Conservation (phyloP, 2,888 invertebrate genomes). For the Hartigia nigra region DNA sequence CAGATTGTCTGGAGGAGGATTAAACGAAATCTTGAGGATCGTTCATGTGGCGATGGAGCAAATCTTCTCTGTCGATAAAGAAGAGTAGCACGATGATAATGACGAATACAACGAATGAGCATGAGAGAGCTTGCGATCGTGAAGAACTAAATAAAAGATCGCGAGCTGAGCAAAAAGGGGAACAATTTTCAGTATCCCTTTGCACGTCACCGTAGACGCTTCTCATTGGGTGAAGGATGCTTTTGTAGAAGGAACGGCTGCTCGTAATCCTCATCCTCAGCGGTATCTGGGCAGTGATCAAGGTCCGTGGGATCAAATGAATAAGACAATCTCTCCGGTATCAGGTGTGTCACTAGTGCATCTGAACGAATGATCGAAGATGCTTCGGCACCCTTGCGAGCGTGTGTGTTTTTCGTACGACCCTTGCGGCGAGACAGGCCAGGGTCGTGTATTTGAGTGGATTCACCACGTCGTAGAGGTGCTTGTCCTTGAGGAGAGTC, state of each 20-base stretch:
- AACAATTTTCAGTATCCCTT: neutral
- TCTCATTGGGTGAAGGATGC: neutral
- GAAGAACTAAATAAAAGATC: neutral
- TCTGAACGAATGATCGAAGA: conserved; percentile 50
- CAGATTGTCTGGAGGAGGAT: neutral
- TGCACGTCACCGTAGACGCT: neutral
- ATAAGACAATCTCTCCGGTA: neutral
- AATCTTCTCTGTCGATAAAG: neutral
- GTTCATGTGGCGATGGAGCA: neutral
- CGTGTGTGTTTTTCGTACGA: conserved; percentile 69
- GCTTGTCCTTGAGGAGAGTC: conserved; percentile 73
- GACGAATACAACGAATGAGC: neutral
- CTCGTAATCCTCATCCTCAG: neutral
- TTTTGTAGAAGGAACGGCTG: neutral
- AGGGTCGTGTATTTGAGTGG: conserved; percentile 83
- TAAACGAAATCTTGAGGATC: neutral
- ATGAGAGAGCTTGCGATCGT: neutral
- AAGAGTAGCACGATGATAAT: neutral
- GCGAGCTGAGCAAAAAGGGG: neutral
- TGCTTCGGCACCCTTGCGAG: conserved; percentile 49
- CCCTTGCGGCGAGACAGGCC: conserved; percentile 87
- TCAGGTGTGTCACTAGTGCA: conserved; percentile 44
- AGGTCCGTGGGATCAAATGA: neutral
- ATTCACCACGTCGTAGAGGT: conserved; percentile 76
- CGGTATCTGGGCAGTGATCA: neutral